Percentiles rank a stretch among this genome's conserved stretches.
phyloP scores from a whole-genome alignment of 2,113 vertebrate species.

The Callipepla californica region DNA sequence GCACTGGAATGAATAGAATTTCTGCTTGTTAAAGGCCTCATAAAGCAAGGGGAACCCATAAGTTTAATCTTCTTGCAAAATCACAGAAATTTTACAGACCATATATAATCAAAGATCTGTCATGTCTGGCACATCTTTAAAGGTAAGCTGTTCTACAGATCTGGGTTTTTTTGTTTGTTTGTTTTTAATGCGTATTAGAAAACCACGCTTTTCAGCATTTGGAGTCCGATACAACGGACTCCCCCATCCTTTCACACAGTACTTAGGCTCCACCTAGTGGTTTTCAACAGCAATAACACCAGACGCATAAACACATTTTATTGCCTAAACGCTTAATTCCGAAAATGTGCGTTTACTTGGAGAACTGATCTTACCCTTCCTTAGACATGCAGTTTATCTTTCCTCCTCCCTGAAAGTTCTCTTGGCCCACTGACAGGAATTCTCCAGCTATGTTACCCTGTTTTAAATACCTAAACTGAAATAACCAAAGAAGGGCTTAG shows the following conservation, averaged over 20 bases:
- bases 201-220: not conserved
- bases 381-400: not conserved
- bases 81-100: not conserved
- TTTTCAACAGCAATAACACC: not conserved
- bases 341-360: not conserved
- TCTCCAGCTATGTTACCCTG: not conserved
- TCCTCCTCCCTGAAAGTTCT: not conserved
- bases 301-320: not conserved
- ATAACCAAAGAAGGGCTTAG: not conserved
- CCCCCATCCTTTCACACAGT: not conserved
- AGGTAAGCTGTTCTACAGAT: not conserved
- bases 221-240: not conserved
- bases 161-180: no score
- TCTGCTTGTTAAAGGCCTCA: not conserved
- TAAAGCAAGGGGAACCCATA: not conserved
- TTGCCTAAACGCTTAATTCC: not conserved
- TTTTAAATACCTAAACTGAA: not conserved
- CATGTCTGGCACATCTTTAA: not conserved
- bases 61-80: not conserved
- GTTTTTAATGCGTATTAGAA: not conserved
- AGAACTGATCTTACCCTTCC: not conserved
- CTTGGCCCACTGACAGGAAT: not conserved
- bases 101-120: not conserved
- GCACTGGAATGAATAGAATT: not conserved
- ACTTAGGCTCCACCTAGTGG: constrained; percentile 63